These are phyloP conservation scores for Ciconia maguari DNA, from an alignment of 2,113 vertebrate species.

Conservation along the genomic window DNA sequence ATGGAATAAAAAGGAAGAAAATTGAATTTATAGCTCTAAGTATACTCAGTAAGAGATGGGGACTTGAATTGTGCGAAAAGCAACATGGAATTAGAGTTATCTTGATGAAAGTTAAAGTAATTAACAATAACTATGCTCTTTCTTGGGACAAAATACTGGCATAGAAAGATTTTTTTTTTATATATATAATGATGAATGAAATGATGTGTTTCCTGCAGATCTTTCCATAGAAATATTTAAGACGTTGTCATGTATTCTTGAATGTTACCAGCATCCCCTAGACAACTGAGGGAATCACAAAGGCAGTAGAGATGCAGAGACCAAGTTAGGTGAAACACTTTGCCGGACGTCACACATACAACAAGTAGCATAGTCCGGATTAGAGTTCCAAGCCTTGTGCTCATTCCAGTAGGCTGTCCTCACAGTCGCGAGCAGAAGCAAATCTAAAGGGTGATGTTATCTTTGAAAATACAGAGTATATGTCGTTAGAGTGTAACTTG, in stretches of 20 bases:
- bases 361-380: background rate
- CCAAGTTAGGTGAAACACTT: background rate
- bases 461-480: background rate
- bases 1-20: slow-evolving; percentile 10
- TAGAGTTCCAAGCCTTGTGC: background rate
- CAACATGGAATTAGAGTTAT: background rate
- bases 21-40: background rate
- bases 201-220: background rate
- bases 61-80: background rate
- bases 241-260: background rate
- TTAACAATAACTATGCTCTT: background rate
- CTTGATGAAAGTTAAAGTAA: background rate
- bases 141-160: background rate
- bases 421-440: background rate
- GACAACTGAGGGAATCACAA: background rate
- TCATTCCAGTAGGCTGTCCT: background rate
- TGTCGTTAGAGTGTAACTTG: accelerated
- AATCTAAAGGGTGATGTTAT: background rate
- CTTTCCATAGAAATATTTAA: background rate
- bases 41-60: background rate
- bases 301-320: background rate
- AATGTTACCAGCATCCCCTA: background rate
- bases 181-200: background rate
- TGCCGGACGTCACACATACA: accelerated
- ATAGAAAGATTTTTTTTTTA: background rate